These are phyloP conservation scores for Cheilosia variabilis DNA, from an alignment of 2,888 invertebrate species.

Conservation along the genomic window DNA sequence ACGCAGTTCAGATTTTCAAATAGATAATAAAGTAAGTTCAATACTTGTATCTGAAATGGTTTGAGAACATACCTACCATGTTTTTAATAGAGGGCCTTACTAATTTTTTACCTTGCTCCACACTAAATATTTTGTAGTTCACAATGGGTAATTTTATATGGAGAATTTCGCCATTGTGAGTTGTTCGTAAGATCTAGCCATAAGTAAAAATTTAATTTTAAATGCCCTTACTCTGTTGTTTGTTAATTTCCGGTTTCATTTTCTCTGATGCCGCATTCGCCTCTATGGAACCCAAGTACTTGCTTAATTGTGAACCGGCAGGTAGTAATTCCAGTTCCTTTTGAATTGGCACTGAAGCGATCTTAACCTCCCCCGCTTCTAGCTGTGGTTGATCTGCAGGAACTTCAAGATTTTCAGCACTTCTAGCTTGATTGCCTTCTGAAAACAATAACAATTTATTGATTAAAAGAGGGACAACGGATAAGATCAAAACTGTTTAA, in stretches of 20 bases:
- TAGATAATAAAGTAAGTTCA: too few relatives aligned
- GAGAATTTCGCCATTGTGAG: too few relatives aligned
- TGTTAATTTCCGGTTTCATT: not conserved
- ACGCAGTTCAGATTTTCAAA: too few relatives aligned
- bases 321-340: conserved; percentile 5
- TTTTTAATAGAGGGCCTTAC: too few relatives aligned
- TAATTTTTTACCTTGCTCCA: too few relatives aligned
- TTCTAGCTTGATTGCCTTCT: conserved; percentile 39
- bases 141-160: too few relatives aligned
- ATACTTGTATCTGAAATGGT: too few relatives aligned
- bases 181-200: too few relatives aligned
- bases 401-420: not conserved
- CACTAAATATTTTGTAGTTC: too few relatives aligned
- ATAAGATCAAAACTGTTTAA: not conserved
- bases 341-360: not conserved
- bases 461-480: not conserved
- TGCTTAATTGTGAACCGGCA: conserved; percentile 29
- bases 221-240: conserved; percentile 26
- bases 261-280: conserved; percentile 2
- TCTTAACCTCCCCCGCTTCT: conserved; percentile 11
- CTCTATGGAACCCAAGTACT: conserved; percentile 44
- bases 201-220: not conserved
- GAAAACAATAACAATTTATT: not conserved
- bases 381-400: conserved; percentile 1
- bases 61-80: too few relatives aligned